Percentiles rank a stretch among this genome's conserved stretches.
Evolutionary conservation across 1,140 invertebrate species (phyloP).

Genomic region (Scaptomyza graminum): DNA sequence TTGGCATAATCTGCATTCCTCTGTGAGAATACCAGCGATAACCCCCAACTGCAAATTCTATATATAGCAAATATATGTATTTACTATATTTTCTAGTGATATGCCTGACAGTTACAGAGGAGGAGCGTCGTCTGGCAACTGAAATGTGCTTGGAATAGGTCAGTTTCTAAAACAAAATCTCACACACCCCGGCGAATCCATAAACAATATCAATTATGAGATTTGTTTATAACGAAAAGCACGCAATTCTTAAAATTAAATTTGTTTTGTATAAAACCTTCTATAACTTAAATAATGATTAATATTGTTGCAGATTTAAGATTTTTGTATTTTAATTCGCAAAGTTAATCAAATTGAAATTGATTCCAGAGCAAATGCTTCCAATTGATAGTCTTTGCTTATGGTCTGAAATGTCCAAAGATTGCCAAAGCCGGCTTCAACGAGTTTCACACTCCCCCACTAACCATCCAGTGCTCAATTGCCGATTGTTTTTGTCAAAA

Average conservation of each 20-base stretch:
- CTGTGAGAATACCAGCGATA: conserved; percentile 4
- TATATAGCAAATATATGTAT: conserved; percentile 1
- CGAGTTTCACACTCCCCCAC: neutral
- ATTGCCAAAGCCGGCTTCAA: neutral
- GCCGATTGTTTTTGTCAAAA: conserved; percentile 1
- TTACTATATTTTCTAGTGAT: neutral
- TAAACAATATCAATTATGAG: conserved; percentile 24
- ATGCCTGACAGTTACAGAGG: neutral
- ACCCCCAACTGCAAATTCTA: neutral
- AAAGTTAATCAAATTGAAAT: conserved; percentile 46
- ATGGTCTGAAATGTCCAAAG: conserved; percentile 15
- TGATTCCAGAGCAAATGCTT: conserved; percentile 28
- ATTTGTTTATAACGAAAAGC: neutral
- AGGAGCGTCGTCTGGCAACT: conserved; percentile 46
- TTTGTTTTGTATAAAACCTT: neutral
- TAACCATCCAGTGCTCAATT: neutral
- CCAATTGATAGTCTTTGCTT: conserved; percentile 23
- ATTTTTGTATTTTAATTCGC: conserved; percentile 36
- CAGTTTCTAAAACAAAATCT: conserved; percentile 44
- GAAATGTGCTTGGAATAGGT: conserved; percentile 73
- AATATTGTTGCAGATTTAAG: neutral
- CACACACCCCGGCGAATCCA: conserved; percentile 9
- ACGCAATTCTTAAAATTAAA: neutral
- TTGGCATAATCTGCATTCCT: conserved; percentile 4
- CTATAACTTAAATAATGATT: neutral